These are phyloP conservation scores for Callochromis pleurospilus DNA, from an alignment of 2,113 vertebrate species.

Conservation along the genomic window DNA sequence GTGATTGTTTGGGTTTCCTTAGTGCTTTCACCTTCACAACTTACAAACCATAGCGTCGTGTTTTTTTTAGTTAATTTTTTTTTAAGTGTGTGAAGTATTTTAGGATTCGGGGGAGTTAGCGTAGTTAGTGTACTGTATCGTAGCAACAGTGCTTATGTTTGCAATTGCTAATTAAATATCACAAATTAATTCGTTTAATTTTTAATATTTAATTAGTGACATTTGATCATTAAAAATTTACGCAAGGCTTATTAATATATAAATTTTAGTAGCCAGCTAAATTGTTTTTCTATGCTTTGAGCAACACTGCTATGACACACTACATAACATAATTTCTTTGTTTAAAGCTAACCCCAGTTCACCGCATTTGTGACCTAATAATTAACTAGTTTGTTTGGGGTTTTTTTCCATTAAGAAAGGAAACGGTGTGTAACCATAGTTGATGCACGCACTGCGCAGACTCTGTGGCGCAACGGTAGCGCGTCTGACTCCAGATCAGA, in stretches of 20 bases:
- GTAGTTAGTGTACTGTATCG: fast-evolving
- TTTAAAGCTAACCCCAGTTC: neutral
- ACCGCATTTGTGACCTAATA: neutral
- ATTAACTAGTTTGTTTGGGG: neutral
- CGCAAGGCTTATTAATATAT: no score
- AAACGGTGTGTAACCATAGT: fast-evolving
- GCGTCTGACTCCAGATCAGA: slow-evolving; percentile 21
- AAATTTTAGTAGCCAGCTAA: no score
- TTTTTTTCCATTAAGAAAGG: fast-evolving
- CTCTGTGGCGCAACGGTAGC: slow-evolving; percentile 14
- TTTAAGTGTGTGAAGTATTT: neutral
- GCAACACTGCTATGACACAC: neutral
- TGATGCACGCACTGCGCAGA: fast-evolving
- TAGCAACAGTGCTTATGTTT: neutral
- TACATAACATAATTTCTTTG: fast-evolving
- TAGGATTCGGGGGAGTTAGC: neutral
- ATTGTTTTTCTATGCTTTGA: neutral
- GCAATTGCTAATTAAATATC: neutral
- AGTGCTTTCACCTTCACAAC: neutral
- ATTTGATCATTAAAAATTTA: neutral
- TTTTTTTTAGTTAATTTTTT: neutral
- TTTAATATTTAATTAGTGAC: neutral
- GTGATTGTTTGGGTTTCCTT: neutral
- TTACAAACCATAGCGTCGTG: neutral
- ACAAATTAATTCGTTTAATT: neutral